Percentiles rank a stretch among this genome's conserved stretches.
Conservation (phyloP, 2,888 invertebrate species). For the Salpingus planirostris region DNA sequence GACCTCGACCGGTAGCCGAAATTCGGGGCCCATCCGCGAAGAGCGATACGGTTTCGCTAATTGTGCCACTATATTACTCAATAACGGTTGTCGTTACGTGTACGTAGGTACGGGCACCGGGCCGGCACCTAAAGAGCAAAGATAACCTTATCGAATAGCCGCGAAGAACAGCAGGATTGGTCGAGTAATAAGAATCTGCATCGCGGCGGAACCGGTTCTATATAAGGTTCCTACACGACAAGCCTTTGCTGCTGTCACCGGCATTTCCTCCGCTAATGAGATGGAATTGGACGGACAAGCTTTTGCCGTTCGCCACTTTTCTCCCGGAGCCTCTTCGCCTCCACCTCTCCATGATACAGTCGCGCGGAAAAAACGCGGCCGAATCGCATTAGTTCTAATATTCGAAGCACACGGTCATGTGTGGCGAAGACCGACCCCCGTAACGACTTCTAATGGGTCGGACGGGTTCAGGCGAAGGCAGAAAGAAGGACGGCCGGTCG, state of each 20-base stretch:
- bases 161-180: conserved; percentile 35
- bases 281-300: conserved; percentile 44
- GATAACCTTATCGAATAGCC: conserved; percentile 41
- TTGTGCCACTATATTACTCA: conserved; percentile 34
- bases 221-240: conserved; percentile 40
- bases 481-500: too few relatives aligned
- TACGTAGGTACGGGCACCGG: too few relatives aligned
- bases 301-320: conserved; percentile 29
- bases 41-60: conserved; percentile 22
- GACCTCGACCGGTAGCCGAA: too few relatives aligned
- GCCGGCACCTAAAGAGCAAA: conserved; percentile 33
- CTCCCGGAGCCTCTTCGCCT: conserved; percentile 9
- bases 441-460: conserved; percentile 30
- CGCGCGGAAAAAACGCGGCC: conserved; percentile 25
- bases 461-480: conserved; percentile 30
- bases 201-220: conserved; percentile 38
- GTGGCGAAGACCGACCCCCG: conserved; percentile 35
- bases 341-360: too few relatives aligned
- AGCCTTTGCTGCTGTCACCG: conserved; percentile 38
- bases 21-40: too few relatives aligned
- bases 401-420: conserved; percentile 27
- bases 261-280: conserved; percentile 44
- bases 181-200: conserved; percentile 31
- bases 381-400: conserved; percentile 31
- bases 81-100: conserved; percentile 35